phyloP scores from a whole-genome alignment of 2,113 vertebrate species.

The Seriola rivoliana region DNA sequence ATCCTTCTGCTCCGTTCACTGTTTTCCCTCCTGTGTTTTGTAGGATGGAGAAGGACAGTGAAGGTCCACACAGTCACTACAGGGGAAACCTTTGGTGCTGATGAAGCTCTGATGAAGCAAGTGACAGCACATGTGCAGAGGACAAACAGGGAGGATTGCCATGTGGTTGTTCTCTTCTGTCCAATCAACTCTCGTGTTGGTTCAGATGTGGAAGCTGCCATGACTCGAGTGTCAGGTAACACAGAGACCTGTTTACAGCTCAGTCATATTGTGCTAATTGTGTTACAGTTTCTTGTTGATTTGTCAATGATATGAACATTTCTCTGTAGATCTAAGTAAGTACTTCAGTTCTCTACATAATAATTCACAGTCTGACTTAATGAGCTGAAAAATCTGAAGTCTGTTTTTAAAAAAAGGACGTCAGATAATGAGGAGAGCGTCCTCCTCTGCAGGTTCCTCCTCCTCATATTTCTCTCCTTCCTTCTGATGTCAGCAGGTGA shows the following conservation, averaged over 20 bases:
- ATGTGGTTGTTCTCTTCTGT: background rate
- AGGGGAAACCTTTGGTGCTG: background rate
- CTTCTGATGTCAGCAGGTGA: background rate
- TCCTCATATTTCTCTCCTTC: no score
- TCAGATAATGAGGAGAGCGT: background rate
- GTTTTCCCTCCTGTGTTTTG: background rate
- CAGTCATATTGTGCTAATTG: background rate
- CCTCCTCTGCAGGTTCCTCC: background rate
- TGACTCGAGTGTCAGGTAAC: background rate
- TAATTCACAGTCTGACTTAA: no score
- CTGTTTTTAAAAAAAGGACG: no score
- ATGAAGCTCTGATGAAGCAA: background rate
- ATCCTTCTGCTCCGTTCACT: background rate
- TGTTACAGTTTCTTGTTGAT: no score
- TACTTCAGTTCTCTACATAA: no score
- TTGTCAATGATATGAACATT: no score
- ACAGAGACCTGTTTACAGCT: background rate
- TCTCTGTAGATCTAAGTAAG: no score
- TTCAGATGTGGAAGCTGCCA: constrained; percentile 11
- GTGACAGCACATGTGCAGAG: background rate
- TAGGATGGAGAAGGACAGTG: background rate
- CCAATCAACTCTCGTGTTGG: background rate
- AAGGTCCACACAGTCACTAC: background rate
- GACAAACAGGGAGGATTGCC: background rate
- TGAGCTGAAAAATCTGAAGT: no score